Conservation (phyloP, 2,888 invertebrate genomes). For the Cepaea hortensis region DNA sequence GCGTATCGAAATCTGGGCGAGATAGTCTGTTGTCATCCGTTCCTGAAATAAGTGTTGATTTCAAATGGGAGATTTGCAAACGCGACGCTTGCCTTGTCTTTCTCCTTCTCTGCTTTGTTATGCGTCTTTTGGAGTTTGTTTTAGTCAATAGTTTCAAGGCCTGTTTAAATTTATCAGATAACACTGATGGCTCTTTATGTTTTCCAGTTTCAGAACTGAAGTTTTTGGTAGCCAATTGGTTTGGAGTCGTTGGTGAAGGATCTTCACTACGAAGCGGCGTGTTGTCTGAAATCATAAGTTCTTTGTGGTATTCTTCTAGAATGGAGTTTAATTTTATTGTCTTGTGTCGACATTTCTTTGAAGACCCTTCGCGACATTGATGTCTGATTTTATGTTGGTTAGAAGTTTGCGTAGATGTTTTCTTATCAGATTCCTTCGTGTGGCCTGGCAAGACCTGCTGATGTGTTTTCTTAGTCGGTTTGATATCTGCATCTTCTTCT, state of each 20-base stretch:
- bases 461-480: neutral
- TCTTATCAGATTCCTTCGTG: neutral
- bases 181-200: conserved; percentile 2
- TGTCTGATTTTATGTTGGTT: neutral
- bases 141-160: conserved; percentile 1
- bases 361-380: neutral
- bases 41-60: neutral
- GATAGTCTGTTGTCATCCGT: no score
- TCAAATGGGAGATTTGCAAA: neutral
- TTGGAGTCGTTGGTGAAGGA: neutral
- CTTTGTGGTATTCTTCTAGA: neutral
- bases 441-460: neutral
- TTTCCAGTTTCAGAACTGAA: neutral
- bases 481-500: neutral
- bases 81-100: neutral
- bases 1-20: neutral
- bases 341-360: neutral
- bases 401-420: neutral
- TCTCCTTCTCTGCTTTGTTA: conserved; percentile 12
- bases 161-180: conserved; percentile 26
- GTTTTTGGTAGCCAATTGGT: no score
- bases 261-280: neutral
- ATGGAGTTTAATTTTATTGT: neutral
- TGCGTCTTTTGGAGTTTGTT: neutral
- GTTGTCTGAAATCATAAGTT: neutral